Percentiles rank a stretch among this genome's conserved stretches.
phyloP scores from a whole-genome alignment of 2,113 vertebrate species.

The crab-eating macaque (Macaca fascicularis) region T2T-MFA8v1.1 NC_088386.1:7102501-7103000 shows the following conservation, averaged over 20 bases:
- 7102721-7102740: neutral
- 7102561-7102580: too few relatives aligned
- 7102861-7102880: neutral
- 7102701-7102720: neutral
- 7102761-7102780: rapidly evolving
- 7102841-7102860: neutral
- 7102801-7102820: neutral
- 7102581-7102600: rapidly evolving
- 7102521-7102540: neutral
- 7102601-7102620: neutral
- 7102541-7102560: neutral
- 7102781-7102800: neutral
- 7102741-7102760: neutral
- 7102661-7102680: neutral
- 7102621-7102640: rapidly evolving
- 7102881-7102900: neutral
- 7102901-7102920: neutral
- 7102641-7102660: neutral
- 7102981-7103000: neutral
- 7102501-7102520: neutral
- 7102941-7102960: neutral
- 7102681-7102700: rapidly evolving
- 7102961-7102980: neutral
- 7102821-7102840: neutral
- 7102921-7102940: neutral